phyloP scores from a whole-genome alignment of 2,797 vertebrate species.

The Leptatherina wallacei region DNA sequence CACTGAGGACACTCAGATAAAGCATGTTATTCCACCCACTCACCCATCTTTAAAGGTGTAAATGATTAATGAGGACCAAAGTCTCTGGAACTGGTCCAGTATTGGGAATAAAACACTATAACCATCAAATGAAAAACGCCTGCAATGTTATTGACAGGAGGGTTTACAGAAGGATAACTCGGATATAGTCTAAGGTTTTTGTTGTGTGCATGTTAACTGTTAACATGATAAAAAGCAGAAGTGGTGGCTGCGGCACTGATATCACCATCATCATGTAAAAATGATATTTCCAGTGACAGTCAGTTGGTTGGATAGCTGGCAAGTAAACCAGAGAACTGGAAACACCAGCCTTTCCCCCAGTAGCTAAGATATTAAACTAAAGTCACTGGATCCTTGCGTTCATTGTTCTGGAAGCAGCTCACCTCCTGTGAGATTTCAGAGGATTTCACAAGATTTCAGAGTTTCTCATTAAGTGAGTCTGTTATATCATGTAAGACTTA shows the following conservation, averaged over 20 bases:
- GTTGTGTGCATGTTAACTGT: not conserved
- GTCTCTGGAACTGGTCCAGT: not conserved
- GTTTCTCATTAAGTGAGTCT: not conserved
- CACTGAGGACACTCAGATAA: slow-evolving; percentile 10
- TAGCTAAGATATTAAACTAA: not conserved
- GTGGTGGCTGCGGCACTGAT: not conserved
- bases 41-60: not conserved
- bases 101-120: not conserved
- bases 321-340: not conserved
- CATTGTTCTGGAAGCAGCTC: not conserved
- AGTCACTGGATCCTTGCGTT: not conserved
- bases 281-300: not conserved
- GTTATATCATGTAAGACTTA: not conserved
- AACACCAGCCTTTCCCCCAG: not conserved
- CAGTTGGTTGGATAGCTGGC: not conserved
- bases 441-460: not conserved
- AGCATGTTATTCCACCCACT: not conserved
- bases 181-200: not conserved
- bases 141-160: not conserved
- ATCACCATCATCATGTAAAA: not conserved
- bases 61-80: not conserved
- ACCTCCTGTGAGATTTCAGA: not conserved
- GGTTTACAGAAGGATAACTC: not conserved
- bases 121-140: too few species aligned
- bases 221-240: not conserved